Conservation (phyloP, 2,888 invertebrate genomes). For the Leptopilina syphax region DNA sequence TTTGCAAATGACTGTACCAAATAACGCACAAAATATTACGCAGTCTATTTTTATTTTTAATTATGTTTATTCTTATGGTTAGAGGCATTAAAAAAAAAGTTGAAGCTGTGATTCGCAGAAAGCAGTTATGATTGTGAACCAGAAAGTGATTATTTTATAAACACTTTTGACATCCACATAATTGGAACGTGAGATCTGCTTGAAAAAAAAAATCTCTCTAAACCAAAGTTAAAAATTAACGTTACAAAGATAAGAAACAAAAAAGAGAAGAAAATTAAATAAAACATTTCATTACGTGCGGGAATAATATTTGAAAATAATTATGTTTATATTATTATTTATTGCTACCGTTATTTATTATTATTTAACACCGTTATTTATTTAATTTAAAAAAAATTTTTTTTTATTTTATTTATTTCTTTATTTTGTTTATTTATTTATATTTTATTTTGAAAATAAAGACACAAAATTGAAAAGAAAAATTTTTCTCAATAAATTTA, state of each 20-base stretch:
- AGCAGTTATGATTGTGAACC: constrained; percentile 3
- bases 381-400: no score
- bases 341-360: no score
- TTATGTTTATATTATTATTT: no score
- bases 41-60: neutral
- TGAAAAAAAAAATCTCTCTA: neutral
- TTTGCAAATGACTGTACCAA: neutral
- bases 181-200: constrained; percentile 2
- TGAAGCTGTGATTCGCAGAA: neutral
- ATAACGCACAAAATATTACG: neutral
- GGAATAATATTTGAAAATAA: no score
- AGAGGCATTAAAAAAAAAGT: neutral
- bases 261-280: neutral
- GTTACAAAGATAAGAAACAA: neutral
- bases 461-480: no score
- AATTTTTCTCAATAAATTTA: no score
- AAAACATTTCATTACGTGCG: no score
- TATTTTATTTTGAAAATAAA: no score
- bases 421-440: no score
- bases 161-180: constrained; percentile 6
- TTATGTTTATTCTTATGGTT: neutral
- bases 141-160: constrained; percentile 18
- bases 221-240: neutral
- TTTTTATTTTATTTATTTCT: no score
- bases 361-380: no score